Conservation (phyloP, 2,888 invertebrate species). For the Dicyrtomina minuta region DNA sequence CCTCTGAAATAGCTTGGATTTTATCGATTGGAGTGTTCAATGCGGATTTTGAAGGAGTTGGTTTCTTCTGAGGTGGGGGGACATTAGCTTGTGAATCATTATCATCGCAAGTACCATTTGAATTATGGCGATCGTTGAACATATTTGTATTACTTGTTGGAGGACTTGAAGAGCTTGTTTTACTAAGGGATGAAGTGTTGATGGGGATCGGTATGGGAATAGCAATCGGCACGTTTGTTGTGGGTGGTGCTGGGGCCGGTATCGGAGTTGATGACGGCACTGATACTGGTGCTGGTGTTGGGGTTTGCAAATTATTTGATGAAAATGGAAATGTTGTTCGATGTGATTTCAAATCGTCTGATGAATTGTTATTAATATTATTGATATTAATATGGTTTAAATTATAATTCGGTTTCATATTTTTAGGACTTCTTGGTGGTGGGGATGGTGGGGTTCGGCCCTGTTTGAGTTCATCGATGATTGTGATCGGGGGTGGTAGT, state of each 20-base stretch:
- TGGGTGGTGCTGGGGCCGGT: no score
- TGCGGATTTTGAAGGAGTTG: conserved; percentile 56
- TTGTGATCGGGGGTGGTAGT: neutral
- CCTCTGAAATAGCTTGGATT: conserved; percentile 76
- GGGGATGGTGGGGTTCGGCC: neutral
- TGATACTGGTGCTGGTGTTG: neutral
- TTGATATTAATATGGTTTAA: neutral
- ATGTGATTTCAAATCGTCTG: conserved; percentile 8
- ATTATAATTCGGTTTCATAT: neutral
- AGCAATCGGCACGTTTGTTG: no score
- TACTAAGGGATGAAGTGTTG: no score
- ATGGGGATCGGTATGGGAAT: no score
- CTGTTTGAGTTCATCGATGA: neutral
- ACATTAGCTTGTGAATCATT: conserved; percentile 2
- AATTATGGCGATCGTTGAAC: no score
- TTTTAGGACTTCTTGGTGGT: neutral
- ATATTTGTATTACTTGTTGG: no score
- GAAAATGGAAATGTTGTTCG: neutral
- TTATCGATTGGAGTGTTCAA: conserved; percentile 68
- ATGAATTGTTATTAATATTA: neutral
- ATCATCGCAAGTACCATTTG: no score
- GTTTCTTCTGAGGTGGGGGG: conserved; percentile 8
- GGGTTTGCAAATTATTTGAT: neutral
- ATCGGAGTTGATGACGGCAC: conserved; percentile 47
- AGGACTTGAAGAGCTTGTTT: no score